Evolutionary conservation across 2,888 invertebrate genomes (phyloP).

Genomic region (Spodoptera picta): DNA sequence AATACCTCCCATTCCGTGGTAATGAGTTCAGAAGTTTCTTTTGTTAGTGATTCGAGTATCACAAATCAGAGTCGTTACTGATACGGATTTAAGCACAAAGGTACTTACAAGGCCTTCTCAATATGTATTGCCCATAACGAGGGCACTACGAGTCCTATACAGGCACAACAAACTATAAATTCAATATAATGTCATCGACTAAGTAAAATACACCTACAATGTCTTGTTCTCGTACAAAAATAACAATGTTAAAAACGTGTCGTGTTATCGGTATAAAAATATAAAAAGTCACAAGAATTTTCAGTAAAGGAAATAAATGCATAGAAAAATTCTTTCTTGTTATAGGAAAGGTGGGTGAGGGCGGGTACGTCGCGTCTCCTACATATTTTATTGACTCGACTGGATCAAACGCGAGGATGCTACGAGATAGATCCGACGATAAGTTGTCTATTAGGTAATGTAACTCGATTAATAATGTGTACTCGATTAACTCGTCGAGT

Average conservation of each 20-base stretch:
- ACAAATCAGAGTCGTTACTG: slow-evolving; percentile 31
- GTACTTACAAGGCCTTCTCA: slow-evolving; percentile 43
- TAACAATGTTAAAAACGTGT: slow-evolving; percentile 37
- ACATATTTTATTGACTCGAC: slow-evolving; percentile 86
- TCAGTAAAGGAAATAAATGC: slow-evolving; percentile 81
- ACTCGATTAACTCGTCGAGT: too few relatives aligned
- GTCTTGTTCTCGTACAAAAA: slow-evolving; percentile 44
- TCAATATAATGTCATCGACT: slow-evolving; percentile 51
- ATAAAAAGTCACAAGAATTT: slow-evolving; percentile 74
- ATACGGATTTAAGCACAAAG: slow-evolving; percentile 37
- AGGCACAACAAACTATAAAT: slow-evolving; percentile 56
- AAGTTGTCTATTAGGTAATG: slow-evolving; percentile 52
- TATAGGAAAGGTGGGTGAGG: slow-evolving; percentile 82
- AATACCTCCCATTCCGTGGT: slow-evolving; percentile 26
- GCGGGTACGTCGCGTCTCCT: slow-evolving; percentile 80
- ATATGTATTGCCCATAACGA: slow-evolving; percentile 25
- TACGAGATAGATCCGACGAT: slow-evolving; percentile 67
- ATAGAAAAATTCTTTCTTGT: slow-evolving; percentile 87
- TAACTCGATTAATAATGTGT: slow-evolving; percentile 41
- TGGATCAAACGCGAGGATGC: slow-evolving; percentile 57
- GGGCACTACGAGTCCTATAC: slow-evolving; percentile 31
- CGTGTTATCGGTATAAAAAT: slow-evolving; percentile 59
- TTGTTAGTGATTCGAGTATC: slow-evolving; percentile 26
- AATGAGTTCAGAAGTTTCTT: slow-evolving; percentile 49
- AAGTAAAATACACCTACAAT: slow-evolving; percentile 57